phyloP scores from a whole-genome alignment of 2,797 vertebrate genomes.

The Pachyuromys duprasi region DNA sequence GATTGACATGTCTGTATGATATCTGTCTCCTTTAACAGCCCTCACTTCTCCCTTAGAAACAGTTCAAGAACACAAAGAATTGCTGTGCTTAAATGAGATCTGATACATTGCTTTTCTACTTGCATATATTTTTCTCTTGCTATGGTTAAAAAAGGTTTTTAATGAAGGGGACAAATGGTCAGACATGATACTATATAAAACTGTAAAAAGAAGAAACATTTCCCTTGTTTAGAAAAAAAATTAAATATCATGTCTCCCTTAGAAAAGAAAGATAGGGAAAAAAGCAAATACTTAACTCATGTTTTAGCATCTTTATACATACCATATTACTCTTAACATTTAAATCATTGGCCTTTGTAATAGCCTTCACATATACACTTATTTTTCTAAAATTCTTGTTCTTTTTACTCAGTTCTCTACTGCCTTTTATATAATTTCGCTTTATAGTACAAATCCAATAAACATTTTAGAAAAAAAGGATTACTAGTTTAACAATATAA shows the following conservation, averaged over 20 bases:
- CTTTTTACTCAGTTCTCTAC: not conserved
- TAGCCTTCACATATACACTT: not conserved
- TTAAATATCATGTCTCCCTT: not conserved
- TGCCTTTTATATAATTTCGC: slow-evolving; percentile 37
- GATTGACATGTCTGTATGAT: slow-evolving; percentile 83
- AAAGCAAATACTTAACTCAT: not conserved
- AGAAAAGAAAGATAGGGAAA: not conserved
- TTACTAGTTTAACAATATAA: not conserved
- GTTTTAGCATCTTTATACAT: slow-evolving; percentile 13
- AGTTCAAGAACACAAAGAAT: slow-evolving; percentile 66
- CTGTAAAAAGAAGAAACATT: not conserved
- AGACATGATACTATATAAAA: not conserved
- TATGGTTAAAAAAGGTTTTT: slow-evolving; percentile 3
- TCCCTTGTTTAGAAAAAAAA: not conserved
- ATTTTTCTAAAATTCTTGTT: slow-evolving; percentile 13
- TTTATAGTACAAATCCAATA: not conserved
- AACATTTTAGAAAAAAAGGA: not conserved
- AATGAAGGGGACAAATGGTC: not conserved
- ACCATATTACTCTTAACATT: not conserved
- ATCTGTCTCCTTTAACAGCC: slow-evolving; percentile 73
- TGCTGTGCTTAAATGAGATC: slow-evolving; percentile 62
- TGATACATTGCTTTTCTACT: slow-evolving; percentile 14
- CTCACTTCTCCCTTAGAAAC: slow-evolving; percentile 40
- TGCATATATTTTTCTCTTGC: slow-evolving; percentile 49
- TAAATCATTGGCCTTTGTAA: not conserved